Conservation (phyloP, 2,888 invertebrate genomes). For the Camponotus fellah region DNA sequence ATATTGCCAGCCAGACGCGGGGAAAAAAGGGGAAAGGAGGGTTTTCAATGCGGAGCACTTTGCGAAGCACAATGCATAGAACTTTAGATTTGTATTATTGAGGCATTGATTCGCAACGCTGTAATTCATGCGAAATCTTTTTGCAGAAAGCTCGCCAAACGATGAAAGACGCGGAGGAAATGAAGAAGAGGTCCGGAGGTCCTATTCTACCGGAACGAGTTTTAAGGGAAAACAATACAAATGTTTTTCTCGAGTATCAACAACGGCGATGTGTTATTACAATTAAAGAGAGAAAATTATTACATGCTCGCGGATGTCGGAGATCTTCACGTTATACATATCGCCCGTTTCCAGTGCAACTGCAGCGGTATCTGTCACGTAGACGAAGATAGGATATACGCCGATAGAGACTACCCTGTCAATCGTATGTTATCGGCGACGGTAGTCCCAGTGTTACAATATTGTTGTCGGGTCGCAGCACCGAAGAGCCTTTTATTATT, state of each 20-base stretch:
- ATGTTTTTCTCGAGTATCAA: conserved; percentile 76
- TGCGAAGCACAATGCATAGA: background rate
- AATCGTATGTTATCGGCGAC: conserved; percentile 51
- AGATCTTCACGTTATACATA: conserved; percentile 78
- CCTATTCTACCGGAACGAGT: conserved; percentile 74
- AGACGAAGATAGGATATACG: conserved; percentile 50
- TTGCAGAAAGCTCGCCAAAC: conserved; percentile 46
- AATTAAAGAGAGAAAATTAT: conserved; percentile 68
- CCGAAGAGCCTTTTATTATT: conserved; percentile 55
- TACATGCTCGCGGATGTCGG: conserved; percentile 75
- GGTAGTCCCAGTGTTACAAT: conserved; percentile 28
- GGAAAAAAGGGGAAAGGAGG: background rate
- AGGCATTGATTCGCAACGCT: background rate
- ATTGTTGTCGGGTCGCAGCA: conserved; percentile 62
- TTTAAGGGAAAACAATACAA: conserved; percentile 69
- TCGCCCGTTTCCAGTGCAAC: conserved; percentile 73
- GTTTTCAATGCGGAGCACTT: background rate
- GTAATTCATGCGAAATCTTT: conserved; percentile 1
- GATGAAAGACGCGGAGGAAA: conserved; percentile 50
- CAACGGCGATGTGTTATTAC: conserved; percentile 75
- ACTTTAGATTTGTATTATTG: conserved; percentile 6
- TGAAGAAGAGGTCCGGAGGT: conserved; percentile 58
- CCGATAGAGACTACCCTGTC: conserved; percentile 63
- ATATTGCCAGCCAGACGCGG: background rate
- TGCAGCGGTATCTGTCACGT: conserved; percentile 72